Percentiles rank a stretch among this genome's conserved stretches.
These are phyloP conservation scores for Erethizon dorsatum DNA, from an alignment of 2,797 vertebrate species.

Conservation along the genomic window DNA sequence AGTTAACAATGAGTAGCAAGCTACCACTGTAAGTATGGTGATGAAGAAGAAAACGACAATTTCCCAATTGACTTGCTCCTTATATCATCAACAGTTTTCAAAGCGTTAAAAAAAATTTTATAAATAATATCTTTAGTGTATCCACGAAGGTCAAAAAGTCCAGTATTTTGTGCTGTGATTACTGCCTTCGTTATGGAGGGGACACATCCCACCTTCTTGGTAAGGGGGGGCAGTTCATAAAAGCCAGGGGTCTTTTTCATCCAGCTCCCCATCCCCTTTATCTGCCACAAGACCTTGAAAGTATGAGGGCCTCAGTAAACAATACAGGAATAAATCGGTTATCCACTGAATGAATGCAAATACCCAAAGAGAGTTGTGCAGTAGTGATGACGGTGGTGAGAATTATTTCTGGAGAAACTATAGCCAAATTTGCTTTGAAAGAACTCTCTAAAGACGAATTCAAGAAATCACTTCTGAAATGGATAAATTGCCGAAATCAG, in stretches of 20 bases:
- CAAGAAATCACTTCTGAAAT: not conserved
- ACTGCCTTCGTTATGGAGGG: not conserved
- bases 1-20: not conserved
- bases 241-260: not conserved
- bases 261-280: too few species aligned
- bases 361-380: not conserved
- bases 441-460: constrained; percentile 27
- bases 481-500: constrained; percentile 3
- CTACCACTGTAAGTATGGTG: not conserved
- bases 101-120: not conserved
- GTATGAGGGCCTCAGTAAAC: not conserved
- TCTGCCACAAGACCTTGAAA: not conserved
- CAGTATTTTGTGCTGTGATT: not conserved
- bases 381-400: not conserved
- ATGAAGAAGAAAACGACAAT: not conserved
- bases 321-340: not conserved
- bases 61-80: not conserved
- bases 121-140: not conserved
- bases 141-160: not conserved
- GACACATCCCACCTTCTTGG: accelerated
- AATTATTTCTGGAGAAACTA: not conserved
- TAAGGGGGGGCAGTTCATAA: too few species aligned
- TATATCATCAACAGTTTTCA: not conserved
- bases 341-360: not conserved
- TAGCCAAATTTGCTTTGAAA: constrained; percentile 9